Base-by-base conservation (phyloP, 2,797 vertebrate species). In the Xenopus petersii region DNA sequence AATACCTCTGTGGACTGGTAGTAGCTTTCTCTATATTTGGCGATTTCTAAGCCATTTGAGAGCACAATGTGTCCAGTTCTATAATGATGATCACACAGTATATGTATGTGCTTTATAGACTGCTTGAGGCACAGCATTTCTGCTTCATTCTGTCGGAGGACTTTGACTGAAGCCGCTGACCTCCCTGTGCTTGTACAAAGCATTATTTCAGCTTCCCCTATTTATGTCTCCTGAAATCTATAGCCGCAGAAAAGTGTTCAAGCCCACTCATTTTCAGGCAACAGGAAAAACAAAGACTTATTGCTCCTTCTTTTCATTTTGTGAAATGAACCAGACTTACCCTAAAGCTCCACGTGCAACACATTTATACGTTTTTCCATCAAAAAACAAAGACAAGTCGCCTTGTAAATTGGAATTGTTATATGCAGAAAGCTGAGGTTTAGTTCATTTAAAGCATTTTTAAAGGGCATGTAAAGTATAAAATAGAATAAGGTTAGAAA, bases 31-130 rank as follows among this genome's bases (percentile, higher is more conserved):
- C n/a, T 59, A 58, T 12, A 46, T 73, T 70, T 67, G 5, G 60
- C 55, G 70, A 64, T 74, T 73, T 73, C 54, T 62, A 47, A 47
- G 66, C 71, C 65, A 64, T 59, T 64, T 64, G 61, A 78, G 67
- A 70, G 65, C 62, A 51, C 49, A 26, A 30, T 16, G 60, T 60
- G 65, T 64, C 56, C 24, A 49, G 13, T 51, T 64, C 58, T 17
- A 73, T 78, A 73, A 74, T 73, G 42, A 47, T 47, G 42, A 78
- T 78, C 68, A 64, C 60, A 64, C 15, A 24, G 60, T 49, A 49
- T 68, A 49, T 51, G 61, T 64, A 70, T 63, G 67, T 58, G 55
- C 51, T 63, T 67, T 62, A 64, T 21, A 24, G 49, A 68, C 47
- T 58, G 76, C 76, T 60, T 24, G 59, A 49, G 71, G 76, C 62